Evolutionary conservation across 2,888 invertebrate genomes (phyloP).

Genomic region (Corbicula japonica): DNA sequence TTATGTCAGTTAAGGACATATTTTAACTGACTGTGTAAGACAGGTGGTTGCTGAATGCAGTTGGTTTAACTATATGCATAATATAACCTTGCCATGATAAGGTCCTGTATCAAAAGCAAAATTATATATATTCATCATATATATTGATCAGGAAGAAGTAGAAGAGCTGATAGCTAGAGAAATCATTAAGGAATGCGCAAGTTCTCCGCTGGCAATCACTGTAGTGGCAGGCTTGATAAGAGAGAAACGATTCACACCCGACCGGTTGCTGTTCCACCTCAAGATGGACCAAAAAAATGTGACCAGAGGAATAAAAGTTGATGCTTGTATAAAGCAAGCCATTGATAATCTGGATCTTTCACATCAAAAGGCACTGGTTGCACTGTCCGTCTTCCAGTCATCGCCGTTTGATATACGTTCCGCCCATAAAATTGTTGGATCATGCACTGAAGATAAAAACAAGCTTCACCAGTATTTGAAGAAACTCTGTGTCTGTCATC

Average conservation of each 20-base stretch:
- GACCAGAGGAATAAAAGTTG: constrained; percentile 39
- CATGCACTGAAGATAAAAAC: too few relatives aligned
- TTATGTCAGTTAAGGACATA: too few relatives aligned
- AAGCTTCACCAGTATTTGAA: too few relatives aligned
- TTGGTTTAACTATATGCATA: too few relatives aligned
- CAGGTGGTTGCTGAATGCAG: too few relatives aligned
- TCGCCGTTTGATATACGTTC: constrained; percentile 28
- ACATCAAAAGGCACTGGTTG: constrained; percentile 22
- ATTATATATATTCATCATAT: too few relatives aligned
- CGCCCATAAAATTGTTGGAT: constrained; percentile 20
- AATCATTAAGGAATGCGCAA: constrained; percentile 53
- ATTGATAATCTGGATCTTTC: constrained; percentile 23
- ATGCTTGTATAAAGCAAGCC: constrained; percentile 28
- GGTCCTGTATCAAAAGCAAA: too few relatives aligned
- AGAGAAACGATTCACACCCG: constrained; percentile 40
- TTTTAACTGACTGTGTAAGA: too few relatives aligned
- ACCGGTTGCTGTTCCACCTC: constrained; percentile 50
- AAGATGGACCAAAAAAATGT: constrained; percentile 59
- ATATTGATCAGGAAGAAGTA: too few relatives aligned
- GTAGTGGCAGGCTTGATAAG: constrained; percentile 43
- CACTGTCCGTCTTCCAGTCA: constrained; percentile 53
- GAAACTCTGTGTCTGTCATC: constrained; percentile 26
- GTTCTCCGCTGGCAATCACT: constrained; percentile 57
- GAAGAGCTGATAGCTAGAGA: constrained; percentile 26
- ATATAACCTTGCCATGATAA: too few relatives aligned